Base-by-base conservation (phyloP, 2,888 invertebrate genomes). In the Campopleginae sp. region DNA sequence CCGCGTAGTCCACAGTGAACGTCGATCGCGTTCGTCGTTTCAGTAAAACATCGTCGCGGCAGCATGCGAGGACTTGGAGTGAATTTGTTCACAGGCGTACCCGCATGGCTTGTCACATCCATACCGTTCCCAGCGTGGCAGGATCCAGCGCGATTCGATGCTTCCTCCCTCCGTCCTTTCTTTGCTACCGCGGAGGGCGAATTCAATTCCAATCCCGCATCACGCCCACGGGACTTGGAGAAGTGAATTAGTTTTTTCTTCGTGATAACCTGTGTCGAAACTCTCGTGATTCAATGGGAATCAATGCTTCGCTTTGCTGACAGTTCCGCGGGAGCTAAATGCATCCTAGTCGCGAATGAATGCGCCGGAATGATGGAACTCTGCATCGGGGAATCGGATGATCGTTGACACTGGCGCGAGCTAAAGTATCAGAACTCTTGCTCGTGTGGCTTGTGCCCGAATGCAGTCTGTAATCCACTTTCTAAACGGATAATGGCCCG, bases 221-320 rank as follows among this genome's bases (percentile, higher is more conserved):
- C 74, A n/a, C 75, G 84, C 85, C 80, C 80, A 68, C 84, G 82
- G 82, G 85, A 86, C 84, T 85, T 86, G 78, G 65, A 66, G 58
- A 31, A 80, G 79, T 82, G 77, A 81, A 85, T 76, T 66, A 58
- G 71, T 66, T 72, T 82, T 82, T 82, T 66, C 33, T 82, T 79
- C 75, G 58, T 76, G 76, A 77, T 82, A 68, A 80, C 76, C 85
- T 72, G 82, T 63, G 74, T 74, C 54, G 70, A 82, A 81, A 75
- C 61, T 54, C 74, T 75, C 74, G 81, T 23, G 83, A 90, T 90
- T 89, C 89, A 54, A 88, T 79, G 80, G 84, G 87, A 89, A 90
- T 91, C 89, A 87, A 84, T 85, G 80, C 63, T n/a, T 19, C 88
- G 3, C 44, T 78, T 51, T 44, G 38, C 31, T 19, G 58, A 58